Evolutionary conservation across 2,888 invertebrate genomes (phyloP), one percentile per base, ranked within the genome.

Genomic region (Ectemnius continuus): DNA sequence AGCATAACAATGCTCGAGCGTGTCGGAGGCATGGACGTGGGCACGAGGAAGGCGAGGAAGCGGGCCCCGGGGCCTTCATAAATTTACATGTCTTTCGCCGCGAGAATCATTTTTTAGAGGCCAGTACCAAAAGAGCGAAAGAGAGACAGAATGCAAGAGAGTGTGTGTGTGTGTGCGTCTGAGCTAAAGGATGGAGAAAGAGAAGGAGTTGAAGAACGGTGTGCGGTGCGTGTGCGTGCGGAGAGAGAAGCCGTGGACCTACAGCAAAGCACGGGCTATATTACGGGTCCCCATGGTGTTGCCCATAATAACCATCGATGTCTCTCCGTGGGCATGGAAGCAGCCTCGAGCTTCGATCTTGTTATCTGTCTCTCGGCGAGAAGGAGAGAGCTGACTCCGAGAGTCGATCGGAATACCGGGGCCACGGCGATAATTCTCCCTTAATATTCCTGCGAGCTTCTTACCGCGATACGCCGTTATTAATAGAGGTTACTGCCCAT

Each of bases 21-120:
- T 79, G 78, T 80, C 77, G 67, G 80, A 67, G 69, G 76, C 73
- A 70, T 68, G 72, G 61, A 66, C 58, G 70, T 23, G 48, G 56
- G 59, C 16, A 64, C 65, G 28, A 61, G 72, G 52, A 52, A 52
- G 52, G 74, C 80, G 73, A 71, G 73, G 73, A 73, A 78, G 78
- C 68, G 78, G 77, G 82, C 70, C 81, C 80, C 83, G 78, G 84
- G 84, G 85, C 86, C 86, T 90, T 88, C 88, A 89, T 90, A 89
- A 90, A 90, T 89, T 89, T 89, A 85, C 89, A 88, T 88, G 88
- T 89, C 88, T 89, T 89, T 86, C 88, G 86, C 84, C 84, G 87
- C 86, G 85, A 88, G 89, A 87, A 89, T 89, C 87, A 89, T 89
- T 89, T 89, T 89, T 89, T 89, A 89, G 83, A 85, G 85, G 36